Evolutionary conservation across 2,888 invertebrate species (phyloP).

Genomic region (Gryllus longicercus): DNA sequence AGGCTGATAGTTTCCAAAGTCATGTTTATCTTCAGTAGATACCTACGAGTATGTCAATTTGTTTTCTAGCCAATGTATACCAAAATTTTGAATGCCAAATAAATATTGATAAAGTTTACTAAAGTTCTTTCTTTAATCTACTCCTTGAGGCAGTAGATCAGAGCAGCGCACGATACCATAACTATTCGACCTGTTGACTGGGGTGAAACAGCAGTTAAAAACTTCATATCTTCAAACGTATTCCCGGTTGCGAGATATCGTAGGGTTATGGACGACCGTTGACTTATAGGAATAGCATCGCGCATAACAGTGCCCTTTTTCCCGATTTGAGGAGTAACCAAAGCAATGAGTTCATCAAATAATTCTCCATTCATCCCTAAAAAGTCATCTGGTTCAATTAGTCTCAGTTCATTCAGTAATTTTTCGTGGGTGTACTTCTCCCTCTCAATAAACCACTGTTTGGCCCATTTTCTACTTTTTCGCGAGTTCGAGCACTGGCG

Average conservation of each 20-base stretch:
- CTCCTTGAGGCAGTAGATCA: background rate
- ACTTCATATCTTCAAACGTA: conserved; percentile 35
- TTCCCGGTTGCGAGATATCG: conserved; percentile 38
- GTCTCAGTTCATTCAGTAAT: conserved; percentile 27
- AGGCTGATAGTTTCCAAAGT: background rate
- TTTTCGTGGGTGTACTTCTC: background rate
- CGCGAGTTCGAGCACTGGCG: too few species aligned
- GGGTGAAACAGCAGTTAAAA: conserved; percentile 35
- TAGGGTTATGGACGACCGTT: conserved; percentile 37
- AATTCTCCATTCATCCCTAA: conserved; percentile 31
- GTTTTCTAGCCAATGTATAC: background rate
- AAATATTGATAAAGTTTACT: too few species aligned
- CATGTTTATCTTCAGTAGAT: background rate
- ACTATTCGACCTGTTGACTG: conserved; percentile 37
- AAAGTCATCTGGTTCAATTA: conserved; percentile 29
- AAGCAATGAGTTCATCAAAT: conserved; percentile 33
- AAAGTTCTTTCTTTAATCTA: too few species aligned
- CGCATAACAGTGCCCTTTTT: conserved; percentile 31
- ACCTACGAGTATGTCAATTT: background rate
- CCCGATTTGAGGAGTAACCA: conserved; percentile 36
- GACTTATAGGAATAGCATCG: conserved; percentile 37
- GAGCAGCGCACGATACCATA: conserved; percentile 37
- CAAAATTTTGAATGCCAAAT: background rate
- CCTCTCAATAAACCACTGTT: too few species aligned
- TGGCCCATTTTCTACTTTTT: too few species aligned